phyloP scores from a whole-genome alignment of 2,113 vertebrate species.

The Hipposideros armiger region DNA sequence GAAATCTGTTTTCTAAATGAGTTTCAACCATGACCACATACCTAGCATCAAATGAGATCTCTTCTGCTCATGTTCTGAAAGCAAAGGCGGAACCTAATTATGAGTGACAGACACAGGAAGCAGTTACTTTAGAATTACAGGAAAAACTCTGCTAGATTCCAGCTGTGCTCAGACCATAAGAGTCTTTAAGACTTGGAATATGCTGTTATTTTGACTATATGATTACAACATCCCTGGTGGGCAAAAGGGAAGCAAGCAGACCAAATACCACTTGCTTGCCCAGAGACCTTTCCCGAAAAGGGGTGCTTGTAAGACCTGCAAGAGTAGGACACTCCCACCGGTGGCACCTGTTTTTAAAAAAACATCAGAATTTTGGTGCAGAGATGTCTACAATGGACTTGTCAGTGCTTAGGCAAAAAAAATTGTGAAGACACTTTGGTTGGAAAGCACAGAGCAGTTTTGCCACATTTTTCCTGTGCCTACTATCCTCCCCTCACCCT shows the following conservation, averaged over 20 bases:
- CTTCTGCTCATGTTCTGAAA: conserved; percentile 67
- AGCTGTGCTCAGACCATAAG: conserved; percentile 65
- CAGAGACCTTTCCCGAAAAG: conserved; percentile 70
- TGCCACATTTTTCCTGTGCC: conserved; percentile 70
- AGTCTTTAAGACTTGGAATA: not conserved
- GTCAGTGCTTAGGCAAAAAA: conserved; percentile 64
- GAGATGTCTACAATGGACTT: conserved; percentile 42
- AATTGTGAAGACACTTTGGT: conserved; percentile 65
- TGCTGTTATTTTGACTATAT: not conserved
- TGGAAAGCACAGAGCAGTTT: conserved; percentile 78
- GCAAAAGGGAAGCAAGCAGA: conserved; percentile 54
- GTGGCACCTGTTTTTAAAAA: conserved; percentile 59
- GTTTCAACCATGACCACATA: conserved; percentile 57
- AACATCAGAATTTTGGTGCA: conserved; percentile 68
- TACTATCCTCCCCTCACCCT: conserved; percentile 56
- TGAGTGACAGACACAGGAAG: not conserved
- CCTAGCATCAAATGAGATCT: conserved; percentile 67
- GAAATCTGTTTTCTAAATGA: conserved; percentile 75
- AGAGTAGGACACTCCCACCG: conserved; percentile 6
- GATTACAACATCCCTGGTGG: not conserved
- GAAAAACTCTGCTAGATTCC: conserved; percentile 59
- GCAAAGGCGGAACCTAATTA: conserved; percentile 73
- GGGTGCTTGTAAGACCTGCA: conserved; percentile 44
- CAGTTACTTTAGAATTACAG: conserved; percentile 53
- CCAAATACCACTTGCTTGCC: conserved; percentile 45